phyloP scores from a whole-genome alignment of 2,113 vertebrate genomes.

The Oreotrochilus melanogaster region DNA sequence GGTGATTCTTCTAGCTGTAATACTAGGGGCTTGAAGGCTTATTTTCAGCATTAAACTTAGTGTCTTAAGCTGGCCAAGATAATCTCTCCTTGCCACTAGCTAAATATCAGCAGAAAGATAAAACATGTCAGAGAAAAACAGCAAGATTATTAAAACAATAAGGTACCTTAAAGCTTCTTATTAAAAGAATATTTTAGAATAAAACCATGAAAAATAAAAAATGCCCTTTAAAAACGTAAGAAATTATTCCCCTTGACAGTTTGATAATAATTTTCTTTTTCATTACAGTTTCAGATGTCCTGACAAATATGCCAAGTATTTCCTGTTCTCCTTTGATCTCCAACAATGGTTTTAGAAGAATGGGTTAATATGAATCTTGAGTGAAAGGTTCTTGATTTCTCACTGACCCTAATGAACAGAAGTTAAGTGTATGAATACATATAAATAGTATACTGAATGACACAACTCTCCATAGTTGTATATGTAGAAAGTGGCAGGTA shows the following conservation, averaged over 20 bases:
- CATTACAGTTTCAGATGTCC: neutral
- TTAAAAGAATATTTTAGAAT: neutral
- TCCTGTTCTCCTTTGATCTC: neutral
- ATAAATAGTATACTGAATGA: neutral
- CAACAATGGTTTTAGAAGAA: neutral
- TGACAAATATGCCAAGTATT: neutral
- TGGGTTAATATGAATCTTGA: neutral
- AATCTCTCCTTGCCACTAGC: neutral
- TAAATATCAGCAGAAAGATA: neutral
- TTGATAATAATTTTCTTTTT: neutral
- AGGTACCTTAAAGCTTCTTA: neutral
- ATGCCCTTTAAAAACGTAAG: neutral
- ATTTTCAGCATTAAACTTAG: neutral
- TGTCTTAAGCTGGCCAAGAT: constrained; percentile 23
- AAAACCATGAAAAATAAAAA: neutral
- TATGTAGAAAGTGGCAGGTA: neutral
- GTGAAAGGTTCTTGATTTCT: neutral
- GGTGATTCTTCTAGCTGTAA: neutral
- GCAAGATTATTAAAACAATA: constrained; percentile 9
- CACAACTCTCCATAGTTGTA: neutral
- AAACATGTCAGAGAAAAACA: neutral
- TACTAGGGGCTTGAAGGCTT: neutral
- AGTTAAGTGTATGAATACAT: neutral
- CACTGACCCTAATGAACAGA: neutral
- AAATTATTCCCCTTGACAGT: constrained; percentile 5